Percentiles rank a stretch among this genome's conserved stretches.
phyloP scores from a whole-genome alignment of 2,797 vertebrate species.

The Lerista edwardsae region DNA sequence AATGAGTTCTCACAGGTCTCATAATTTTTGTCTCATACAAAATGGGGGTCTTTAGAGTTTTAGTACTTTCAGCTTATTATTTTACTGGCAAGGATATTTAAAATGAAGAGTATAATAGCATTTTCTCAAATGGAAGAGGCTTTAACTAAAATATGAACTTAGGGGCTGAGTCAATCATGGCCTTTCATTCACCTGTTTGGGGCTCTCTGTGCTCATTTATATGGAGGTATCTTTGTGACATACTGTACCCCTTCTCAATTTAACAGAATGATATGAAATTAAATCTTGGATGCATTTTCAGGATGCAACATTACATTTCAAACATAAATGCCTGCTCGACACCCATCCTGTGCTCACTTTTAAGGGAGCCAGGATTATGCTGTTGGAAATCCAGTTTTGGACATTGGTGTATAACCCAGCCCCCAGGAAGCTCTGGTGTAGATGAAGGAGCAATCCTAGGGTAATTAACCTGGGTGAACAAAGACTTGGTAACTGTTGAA shows the following conservation, averaged over 20 bases:
- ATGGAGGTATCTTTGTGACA: neutral
- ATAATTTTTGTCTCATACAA: neutral
- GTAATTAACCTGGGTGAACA: neutral
- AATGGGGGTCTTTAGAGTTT: neutral
- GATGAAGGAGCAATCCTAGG: neutral
- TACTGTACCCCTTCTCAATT: neutral
- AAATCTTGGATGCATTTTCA: neutral
- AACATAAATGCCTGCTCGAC: too few relatives aligned
- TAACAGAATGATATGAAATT: neutral
- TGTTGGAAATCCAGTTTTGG: too few relatives aligned
- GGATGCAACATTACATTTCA: neutral
- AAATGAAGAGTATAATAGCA: neutral
- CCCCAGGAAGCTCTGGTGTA: neutral
- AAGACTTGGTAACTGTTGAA: neutral
- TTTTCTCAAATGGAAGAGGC: neutral
- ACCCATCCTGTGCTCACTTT: neutral
- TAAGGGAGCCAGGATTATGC: too few relatives aligned
- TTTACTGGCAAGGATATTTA: neutral
- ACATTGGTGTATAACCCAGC: neutral
- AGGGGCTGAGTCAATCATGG: neutral
- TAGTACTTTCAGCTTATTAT: neutral
- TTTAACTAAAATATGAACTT: neutral
- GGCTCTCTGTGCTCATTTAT: neutral
- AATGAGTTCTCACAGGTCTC: constrained; percentile 39
- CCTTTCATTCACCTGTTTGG: neutral